These are phyloP conservation scores for Triplophysa yarkandensis DNA, from an alignment of 2,797 vertebrate genomes.

Conservation along the genomic window DNA sequence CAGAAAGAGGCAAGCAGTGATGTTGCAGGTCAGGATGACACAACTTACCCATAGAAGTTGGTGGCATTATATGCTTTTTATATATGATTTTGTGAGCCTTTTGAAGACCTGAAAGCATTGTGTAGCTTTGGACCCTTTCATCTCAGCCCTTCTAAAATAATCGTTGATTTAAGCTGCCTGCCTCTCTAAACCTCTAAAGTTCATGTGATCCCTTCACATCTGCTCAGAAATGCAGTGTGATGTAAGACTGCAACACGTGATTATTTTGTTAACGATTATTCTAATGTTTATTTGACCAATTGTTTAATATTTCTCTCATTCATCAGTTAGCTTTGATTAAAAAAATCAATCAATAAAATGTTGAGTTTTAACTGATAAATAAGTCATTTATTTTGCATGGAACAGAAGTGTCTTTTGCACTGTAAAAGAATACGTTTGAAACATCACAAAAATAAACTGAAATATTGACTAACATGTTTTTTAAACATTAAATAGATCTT, in stretches of 20 bases:
- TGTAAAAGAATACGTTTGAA: too few species aligned
- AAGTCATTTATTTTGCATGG: too few species aligned
- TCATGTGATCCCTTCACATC: constrained; percentile 8
- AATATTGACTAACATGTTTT: too few species aligned
- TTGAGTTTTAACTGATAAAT: too few species aligned
- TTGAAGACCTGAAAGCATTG: neutral
- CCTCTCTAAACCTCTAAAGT: neutral
- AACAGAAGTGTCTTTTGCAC: too few species aligned
- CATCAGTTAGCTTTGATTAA: too few species aligned
- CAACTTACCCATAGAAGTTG: neutral
- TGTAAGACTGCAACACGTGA: neutral
- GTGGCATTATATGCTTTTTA: neutral
- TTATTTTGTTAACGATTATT: too few species aligned
- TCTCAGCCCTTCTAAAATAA: neutral
- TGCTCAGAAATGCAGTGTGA: neutral
- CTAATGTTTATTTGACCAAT: too few species aligned
- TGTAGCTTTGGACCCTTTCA: neutral
- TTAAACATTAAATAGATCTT: too few species aligned
- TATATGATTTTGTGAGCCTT: neutral
- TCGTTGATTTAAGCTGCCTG: constrained; percentile 2
- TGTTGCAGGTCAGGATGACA: neutral
- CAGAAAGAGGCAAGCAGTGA: neutral
- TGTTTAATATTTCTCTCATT: too few species aligned
- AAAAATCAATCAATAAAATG: too few species aligned
- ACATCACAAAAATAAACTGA: too few species aligned